These are phyloP conservation scores for Dendrolimus pini DNA, from an alignment of 2,888 invertebrate species.

Conservation along the genomic window DNA sequence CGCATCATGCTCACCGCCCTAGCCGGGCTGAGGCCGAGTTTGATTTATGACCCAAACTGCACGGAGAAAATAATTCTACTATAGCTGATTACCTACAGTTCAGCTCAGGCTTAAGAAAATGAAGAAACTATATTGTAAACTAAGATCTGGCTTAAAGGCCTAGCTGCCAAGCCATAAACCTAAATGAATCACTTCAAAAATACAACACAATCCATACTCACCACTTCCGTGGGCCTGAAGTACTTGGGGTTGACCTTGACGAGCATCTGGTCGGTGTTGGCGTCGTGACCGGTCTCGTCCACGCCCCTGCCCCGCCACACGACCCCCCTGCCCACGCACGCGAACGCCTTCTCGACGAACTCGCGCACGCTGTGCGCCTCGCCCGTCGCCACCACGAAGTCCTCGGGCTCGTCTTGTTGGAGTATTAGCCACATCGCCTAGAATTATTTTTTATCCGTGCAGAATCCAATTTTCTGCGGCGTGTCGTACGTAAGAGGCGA, in stretches of 20 bases:
- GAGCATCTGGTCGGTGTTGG: conserved; percentile 82
- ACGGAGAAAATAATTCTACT: no score
- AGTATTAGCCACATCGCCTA: conserved; percentile 99
- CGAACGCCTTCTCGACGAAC: conserved; percentile 96
- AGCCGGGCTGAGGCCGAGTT: no score
- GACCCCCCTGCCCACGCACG: conserved; percentile 80
- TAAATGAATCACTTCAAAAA: no score
- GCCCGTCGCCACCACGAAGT: conserved; percentile 98
- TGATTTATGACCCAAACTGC: no score
- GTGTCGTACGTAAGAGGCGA: no score
- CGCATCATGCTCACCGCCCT: no score
- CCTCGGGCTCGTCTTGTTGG: conserved; percentile 93
- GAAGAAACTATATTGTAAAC: no score
- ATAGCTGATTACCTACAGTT: no score
- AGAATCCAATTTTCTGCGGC: no score
- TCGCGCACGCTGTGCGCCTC: conserved; percentile 96
- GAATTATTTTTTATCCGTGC: background rate
- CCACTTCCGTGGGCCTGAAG: conserved; percentile 98
- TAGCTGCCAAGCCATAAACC: no score
- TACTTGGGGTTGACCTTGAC: conserved; percentile 95
- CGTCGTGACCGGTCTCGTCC: conserved; percentile 84
- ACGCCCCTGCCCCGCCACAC: conserved; percentile 92
- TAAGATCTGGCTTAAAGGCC: no score
- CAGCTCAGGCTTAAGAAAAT: no score
- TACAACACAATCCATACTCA: conserved; percentile 53